Evolutionary conservation across 1,140 invertebrate genomes (phyloP).

Genomic region (Mycetomoellerius zeteki): DNA sequence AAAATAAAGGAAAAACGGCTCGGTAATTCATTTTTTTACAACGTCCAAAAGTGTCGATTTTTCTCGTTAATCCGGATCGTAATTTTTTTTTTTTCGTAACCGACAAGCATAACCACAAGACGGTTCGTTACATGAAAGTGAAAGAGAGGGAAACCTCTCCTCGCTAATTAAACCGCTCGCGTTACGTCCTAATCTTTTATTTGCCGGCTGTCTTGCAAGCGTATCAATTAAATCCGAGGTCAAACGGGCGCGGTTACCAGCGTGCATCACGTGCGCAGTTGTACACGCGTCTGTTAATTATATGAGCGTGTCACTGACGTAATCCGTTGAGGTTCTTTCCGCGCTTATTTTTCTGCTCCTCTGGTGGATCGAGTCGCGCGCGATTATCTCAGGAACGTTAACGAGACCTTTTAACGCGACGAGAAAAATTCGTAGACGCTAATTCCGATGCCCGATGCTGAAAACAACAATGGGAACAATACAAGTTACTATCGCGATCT

Average conservation of each 20-base stretch:
- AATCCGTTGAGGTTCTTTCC: constrained; percentile 37
- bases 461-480: background rate
- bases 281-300: constrained; percentile 48
- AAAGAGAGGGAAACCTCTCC: constrained; percentile 27
- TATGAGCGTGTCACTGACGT: constrained; percentile 44
- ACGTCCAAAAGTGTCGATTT: background rate
- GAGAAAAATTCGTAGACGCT: background rate
- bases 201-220: constrained; percentile 66
- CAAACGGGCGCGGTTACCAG: constrained; percentile 39
- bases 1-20: background rate
- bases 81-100: background rate
- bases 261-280: background rate
- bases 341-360: background rate
- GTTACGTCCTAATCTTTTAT: constrained; percentile 60
- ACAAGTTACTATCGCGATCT: constrained; percentile 35
- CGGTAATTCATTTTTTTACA: background rate
- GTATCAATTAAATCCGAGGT: constrained; percentile 78
- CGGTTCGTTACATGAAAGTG: constrained; percentile 55
- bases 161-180: constrained; percentile 56
- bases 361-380: background rate
- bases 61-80: constrained; percentile 21
- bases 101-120: constrained; percentile 10
- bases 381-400: background rate
- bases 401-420: background rate
- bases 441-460: background rate